These are phyloP conservation scores for Etia nguti DNA, from an alignment of 2,113 vertebrate genomes.

Conservation along the genomic window DNA sequence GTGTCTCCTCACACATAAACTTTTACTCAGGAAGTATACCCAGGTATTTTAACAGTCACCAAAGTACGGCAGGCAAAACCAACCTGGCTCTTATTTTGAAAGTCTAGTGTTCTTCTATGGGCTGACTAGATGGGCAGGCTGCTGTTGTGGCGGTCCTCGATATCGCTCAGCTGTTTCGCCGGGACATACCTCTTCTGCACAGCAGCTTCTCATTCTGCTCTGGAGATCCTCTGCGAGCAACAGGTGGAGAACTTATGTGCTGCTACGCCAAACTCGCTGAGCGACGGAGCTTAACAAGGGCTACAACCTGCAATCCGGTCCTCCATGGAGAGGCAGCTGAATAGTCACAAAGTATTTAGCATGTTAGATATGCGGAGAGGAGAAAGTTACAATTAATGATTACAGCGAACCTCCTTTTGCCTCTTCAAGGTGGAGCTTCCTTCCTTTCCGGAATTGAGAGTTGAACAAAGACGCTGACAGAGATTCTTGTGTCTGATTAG, in stretches of 20 bases:
- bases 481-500: neutral
- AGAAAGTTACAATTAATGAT: neutral
- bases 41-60: neutral
- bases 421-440: neutral
- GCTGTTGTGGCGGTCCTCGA: accelerated
- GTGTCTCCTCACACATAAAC: neutral
- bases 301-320: neutral
- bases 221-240: neutral
- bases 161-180: neutral
- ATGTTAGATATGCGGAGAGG: neutral
- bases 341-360: neutral
- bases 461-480: neutral
- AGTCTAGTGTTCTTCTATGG: neutral
- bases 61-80: neutral
- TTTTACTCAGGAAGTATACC: neutral
- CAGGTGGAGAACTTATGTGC: neutral
- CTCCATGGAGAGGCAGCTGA: neutral
- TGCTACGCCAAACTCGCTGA: neutral
- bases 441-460: neutral
- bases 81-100: neutral
- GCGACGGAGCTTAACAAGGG: neutral
- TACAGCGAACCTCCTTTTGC: neutral
- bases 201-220: neutral
- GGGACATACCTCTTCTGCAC: neutral
- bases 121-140: neutral